These are phyloP conservation scores for Lontra canadensis DNA, from an alignment of 2,113 vertebrate species.

Conservation along the genomic window DNA sequence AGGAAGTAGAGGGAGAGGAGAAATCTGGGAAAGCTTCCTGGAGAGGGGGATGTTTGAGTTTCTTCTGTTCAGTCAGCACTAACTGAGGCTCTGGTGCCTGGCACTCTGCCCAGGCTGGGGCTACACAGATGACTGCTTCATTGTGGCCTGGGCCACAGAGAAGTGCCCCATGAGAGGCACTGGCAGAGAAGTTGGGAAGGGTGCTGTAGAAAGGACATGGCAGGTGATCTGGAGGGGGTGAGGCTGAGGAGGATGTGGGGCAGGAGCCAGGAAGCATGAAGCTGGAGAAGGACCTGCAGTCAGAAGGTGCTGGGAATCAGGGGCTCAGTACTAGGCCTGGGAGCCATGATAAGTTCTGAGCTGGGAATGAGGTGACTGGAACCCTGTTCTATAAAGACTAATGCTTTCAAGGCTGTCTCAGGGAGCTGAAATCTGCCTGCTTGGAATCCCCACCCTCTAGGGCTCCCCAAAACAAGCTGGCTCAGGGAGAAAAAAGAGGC, in stretches of 20 bases:
- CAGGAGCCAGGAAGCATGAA: neutral
- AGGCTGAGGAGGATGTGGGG: neutral
- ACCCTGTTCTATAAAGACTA: neutral
- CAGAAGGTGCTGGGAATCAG: neutral
- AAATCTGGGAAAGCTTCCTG: neutral
- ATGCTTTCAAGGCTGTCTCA: neutral
- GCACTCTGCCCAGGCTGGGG: neutral
- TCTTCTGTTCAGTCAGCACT: neutral
- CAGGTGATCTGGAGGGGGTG: neutral
- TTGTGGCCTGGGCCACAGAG: neutral
- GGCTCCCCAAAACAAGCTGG: neutral
- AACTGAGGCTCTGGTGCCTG: neutral
- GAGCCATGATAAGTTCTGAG: neutral
- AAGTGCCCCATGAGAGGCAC: too few species aligned
- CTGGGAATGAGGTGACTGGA: neutral
- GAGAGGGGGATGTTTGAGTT: neutral
- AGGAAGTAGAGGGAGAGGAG: neutral
- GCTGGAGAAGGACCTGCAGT: neutral
- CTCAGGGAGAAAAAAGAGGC: neutral
- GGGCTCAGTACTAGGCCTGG: neutral
- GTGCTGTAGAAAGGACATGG: neutral
- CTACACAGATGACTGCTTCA: neutral
- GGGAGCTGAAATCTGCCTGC: neutral
- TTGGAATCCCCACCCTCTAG: neutral
- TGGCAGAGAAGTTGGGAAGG: neutral